These are phyloP conservation scores for Rhinella marina DNA, from an alignment of 2,797 vertebrate genomes.

Conservation along the genomic window DNA sequence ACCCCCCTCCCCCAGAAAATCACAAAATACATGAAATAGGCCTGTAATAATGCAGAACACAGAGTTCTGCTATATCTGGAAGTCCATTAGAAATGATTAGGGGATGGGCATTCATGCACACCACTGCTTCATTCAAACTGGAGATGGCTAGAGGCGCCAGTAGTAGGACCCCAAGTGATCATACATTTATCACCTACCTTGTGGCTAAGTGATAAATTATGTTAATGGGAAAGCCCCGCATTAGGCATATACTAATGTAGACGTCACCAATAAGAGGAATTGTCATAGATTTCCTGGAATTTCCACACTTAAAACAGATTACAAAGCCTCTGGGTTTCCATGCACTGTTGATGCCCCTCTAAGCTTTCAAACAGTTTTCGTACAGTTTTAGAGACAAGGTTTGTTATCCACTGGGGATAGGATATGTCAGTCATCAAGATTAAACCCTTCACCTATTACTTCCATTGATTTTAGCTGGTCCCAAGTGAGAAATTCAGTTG, in stretches of 20 bases:
- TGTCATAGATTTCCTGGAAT: background rate
- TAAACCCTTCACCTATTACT: slow-evolving; percentile 44
- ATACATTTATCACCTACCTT: too few relatives aligned
- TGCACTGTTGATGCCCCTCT: background rate
- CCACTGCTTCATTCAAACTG: too few relatives aligned
- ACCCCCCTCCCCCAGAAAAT: too few relatives aligned
- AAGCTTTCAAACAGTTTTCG: slow-evolving; percentile 13
- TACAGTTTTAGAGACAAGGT: background rate
- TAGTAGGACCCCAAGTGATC: too few relatives aligned
- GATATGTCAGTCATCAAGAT: slow-evolving; percentile 41
- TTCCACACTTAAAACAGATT: background rate
- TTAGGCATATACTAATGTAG: background rate
- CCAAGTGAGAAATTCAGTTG: slow-evolving; percentile 36
- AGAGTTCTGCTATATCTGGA: too few relatives aligned
- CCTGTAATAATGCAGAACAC: too few relatives aligned
- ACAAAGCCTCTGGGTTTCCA: background rate
- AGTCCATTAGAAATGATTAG: too few relatives aligned
- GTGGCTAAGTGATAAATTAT: too few relatives aligned
- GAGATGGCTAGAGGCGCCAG: too few relatives aligned
- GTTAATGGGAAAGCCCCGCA: too few relatives aligned
- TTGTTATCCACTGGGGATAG: slow-evolving; percentile 26
- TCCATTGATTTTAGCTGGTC: slow-evolving; percentile 41
- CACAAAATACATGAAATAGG: too few relatives aligned
- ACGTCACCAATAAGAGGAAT: background rate
- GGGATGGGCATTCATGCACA: too few relatives aligned